These are phyloP conservation scores for Etia nguti DNA, from an alignment of 2,113 vertebrate genomes.

Conservation along the genomic window DNA sequence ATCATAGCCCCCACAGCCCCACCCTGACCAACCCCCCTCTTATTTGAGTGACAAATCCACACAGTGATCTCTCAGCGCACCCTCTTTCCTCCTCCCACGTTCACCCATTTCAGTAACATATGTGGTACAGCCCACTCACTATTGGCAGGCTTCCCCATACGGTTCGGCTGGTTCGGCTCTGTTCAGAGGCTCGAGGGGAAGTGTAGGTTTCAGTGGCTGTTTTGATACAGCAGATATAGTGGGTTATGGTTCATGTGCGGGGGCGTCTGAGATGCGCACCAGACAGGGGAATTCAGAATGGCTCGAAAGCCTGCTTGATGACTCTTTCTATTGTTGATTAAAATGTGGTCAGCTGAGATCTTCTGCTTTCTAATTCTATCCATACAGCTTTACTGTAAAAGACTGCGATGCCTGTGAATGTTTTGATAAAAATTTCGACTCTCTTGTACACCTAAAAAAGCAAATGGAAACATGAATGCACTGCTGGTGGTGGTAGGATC, in stretches of 20 bases:
- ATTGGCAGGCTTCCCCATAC: background rate
- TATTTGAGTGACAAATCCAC: background rate
- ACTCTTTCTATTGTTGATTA: background rate
- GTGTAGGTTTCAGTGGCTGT: slow-evolving; percentile 44
- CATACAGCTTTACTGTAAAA: background rate
- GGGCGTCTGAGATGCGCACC: slow-evolving; percentile 19
- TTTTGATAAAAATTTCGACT: background rate
- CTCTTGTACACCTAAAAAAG: background rate
- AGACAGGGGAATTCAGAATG: slow-evolving; percentile 31
- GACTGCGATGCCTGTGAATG: background rate
- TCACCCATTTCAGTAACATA: background rate
- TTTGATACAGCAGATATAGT: slow-evolving; percentile 42
- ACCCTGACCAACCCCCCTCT: background rate
- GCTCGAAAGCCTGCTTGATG: background rate
- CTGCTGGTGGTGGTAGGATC: background rate
- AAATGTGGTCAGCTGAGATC: background rate
- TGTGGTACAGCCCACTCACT: slow-evolving; percentile 24
- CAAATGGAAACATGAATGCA: background rate
- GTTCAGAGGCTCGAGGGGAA: slow-evolving; percentile 21
- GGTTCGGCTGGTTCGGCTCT: slow-evolving; percentile 19
- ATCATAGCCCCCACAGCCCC: background rate
- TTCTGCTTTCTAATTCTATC: slow-evolving; percentile 10
- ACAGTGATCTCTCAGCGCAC: background rate
- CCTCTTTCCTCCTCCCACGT: background rate
- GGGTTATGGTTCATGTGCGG: slow-evolving; percentile 37